These are phyloP conservation scores for Ariopsis seemanni DNA, from an alignment of 2,113 vertebrate genomes.

Conservation along the genomic window DNA sequence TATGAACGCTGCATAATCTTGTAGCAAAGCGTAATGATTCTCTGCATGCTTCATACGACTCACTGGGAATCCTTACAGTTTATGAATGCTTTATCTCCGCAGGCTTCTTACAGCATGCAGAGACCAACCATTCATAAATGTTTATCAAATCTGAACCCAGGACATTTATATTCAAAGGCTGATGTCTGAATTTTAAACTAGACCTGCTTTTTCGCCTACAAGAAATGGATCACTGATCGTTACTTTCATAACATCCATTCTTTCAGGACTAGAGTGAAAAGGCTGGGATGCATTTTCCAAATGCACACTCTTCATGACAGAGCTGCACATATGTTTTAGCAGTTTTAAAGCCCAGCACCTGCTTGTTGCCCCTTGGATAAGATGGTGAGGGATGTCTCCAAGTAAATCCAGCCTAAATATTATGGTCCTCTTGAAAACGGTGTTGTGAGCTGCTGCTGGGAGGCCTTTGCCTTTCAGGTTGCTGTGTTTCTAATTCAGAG, in stretches of 20 bases:
- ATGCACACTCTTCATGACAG: background rate
- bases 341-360: background rate
- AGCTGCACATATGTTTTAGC: constrained; percentile 9
- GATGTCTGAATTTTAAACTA: background rate
- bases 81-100: background rate
- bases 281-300: background rate
- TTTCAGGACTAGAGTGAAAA: background rate
- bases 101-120: background rate
- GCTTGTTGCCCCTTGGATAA: constrained; percentile 6
- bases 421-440: constrained; percentile 34
- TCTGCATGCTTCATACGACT: background rate
- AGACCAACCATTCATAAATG: constrained; percentile 15
- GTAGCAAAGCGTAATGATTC: background rate
- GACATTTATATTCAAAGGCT: background rate
- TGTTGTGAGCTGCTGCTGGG: constrained; percentile 28
- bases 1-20: background rate
- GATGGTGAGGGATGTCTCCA: constrained; percentile 3
- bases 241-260: background rate
- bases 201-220: background rate
- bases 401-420: constrained; percentile 20
- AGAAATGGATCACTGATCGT: constrained; percentile 8
- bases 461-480: constrained; percentile 54
- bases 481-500: constrained; percentile 54
- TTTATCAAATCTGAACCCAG: constrained; percentile 24
- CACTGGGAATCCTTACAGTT: background rate